These are phyloP conservation scores for Zaprionus tsacasi DNA, from an alignment of 1,140 invertebrate genomes.

Conservation along the genomic window DNA sequence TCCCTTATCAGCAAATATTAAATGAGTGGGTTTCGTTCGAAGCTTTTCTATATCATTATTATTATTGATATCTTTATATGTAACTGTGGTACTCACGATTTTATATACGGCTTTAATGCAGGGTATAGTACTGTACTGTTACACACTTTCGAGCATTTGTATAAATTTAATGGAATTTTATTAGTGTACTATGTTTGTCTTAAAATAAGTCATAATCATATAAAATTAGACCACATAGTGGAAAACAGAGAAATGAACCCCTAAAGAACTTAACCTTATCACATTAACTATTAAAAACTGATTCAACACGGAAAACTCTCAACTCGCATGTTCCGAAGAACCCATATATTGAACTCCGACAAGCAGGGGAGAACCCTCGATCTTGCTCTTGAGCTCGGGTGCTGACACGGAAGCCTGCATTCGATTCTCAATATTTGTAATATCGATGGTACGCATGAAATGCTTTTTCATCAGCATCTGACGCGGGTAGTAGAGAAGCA, in stretches of 20 bases:
- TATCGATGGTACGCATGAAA: slow-evolving; percentile 67
- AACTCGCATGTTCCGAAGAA: slow-evolving; percentile 29
- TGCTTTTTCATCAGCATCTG: slow-evolving; percentile 55
- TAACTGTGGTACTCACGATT: too few species aligned
- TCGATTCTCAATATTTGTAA: slow-evolving; percentile 42
- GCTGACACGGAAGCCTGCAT: slow-evolving; percentile 9
- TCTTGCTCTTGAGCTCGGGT: slow-evolving; percentile 25
- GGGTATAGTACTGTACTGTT: too few species aligned
- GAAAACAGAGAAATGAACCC: slow-evolving; percentile 1
- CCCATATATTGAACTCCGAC: slow-evolving; percentile 50
- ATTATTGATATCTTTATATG: neutral
- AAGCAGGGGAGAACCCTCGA: slow-evolving; percentile 59
- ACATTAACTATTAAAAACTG: slow-evolving; percentile 18
- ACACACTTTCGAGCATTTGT: too few species aligned
- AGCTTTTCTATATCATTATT: too few species aligned
- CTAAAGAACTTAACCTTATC: slow-evolving; percentile 19
- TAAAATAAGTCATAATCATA: too few species aligned
- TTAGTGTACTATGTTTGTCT: too few species aligned
- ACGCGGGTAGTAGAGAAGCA: slow-evolving; percentile 67
- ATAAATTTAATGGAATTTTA: neutral
- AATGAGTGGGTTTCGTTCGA: neutral
- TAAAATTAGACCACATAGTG: neutral
- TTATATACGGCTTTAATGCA: slow-evolving; percentile 2
- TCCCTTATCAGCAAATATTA: slow-evolving; percentile 20
- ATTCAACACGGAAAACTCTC: neutral